A percentile compares a stretch with the other conserved stretches of the same genome.
These are phyloP conservation scores for Tragelaphus imberbis DNA, from an alignment of 2,113 vertebrate species.

Conservation along the genomic window DNA sequence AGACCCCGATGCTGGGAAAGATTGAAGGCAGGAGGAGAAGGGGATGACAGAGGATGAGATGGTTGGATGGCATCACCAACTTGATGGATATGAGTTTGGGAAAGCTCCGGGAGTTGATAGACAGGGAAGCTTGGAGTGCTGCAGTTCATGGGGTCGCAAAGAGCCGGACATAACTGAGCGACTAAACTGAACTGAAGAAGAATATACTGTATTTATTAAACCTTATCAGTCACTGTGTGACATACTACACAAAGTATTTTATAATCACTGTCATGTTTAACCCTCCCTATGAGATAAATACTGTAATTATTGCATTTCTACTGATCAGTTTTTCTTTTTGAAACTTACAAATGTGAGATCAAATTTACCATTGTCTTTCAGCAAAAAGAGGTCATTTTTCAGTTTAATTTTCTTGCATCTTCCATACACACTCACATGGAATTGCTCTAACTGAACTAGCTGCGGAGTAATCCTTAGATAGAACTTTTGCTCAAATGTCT, in stretches of 20 bases:
- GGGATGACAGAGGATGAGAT: background rate
- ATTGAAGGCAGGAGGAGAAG: background rate
- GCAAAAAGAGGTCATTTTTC: background rate
- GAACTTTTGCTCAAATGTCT: background rate
- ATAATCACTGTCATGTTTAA: background rate
- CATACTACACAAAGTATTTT: background rate
- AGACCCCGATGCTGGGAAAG: background rate
- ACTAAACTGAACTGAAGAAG: background rate
- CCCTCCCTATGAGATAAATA: background rate
- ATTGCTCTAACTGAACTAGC: background rate
- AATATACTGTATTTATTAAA: background rate
- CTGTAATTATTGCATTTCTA: background rate
- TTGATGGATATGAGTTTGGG: background rate
- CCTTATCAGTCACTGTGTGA: background rate
- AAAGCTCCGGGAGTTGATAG: background rate
- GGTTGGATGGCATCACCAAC: background rate
- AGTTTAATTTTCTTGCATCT: background rate
- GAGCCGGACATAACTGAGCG: accelerated
- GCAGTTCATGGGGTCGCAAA: background rate
- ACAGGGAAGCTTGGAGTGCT: background rate
- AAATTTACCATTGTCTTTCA: background rate
- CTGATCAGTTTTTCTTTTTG: background rate
- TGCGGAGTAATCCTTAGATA: background rate
- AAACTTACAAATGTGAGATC: background rate
- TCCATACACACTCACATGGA: background rate